Percentiles rank a stretch among this genome's conserved stretches.
phyloP scores from a whole-genome alignment of 2,797 vertebrate species.

The Macroramphosus scolopax region DNA sequence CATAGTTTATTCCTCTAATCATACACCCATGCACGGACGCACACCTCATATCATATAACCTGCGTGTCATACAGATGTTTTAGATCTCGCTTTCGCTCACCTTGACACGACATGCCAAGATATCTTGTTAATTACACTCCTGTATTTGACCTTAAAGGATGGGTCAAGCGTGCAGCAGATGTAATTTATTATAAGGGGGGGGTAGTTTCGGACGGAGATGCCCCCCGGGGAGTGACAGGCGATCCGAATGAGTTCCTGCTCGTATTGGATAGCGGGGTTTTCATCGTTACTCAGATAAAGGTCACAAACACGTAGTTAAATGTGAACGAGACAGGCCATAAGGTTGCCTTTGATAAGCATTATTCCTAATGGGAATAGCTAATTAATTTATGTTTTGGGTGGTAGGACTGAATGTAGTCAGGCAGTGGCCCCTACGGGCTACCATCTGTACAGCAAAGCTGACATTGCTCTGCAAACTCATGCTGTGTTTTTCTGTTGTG shows the following conservation, averaged over 20 bases:
- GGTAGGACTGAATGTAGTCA: constrained; percentile 53
- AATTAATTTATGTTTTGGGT: constrained; percentile 49
- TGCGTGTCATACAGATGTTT: no score
- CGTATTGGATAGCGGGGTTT: constrained; percentile 23
- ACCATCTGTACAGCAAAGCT: no score
- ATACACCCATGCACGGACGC: no score
- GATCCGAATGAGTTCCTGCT: constrained; percentile 16
- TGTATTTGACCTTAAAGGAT: constrained; percentile 14
- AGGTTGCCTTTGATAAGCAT: constrained; percentile 37
- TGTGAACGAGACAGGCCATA: constrained; percentile 21
- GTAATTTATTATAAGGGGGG: not conserved
- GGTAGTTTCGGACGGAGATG: not conserved
- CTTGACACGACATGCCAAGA: constrained; percentile 9
- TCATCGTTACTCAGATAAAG: constrained; percentile 38
- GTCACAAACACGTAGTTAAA: constrained; percentile 13
- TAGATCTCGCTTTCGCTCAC: no score
- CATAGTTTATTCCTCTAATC: no score
- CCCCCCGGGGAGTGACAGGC: constrained; percentile 15
- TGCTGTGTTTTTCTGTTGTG: constrained; percentile 26
- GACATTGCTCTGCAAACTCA: no score
- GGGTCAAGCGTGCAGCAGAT: constrained; percentile 25
- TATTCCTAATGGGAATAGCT: constrained; percentile 44
- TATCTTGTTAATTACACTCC: constrained; percentile 14
- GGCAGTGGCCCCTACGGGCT: constrained; percentile 77
- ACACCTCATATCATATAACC: no score